Evolutionary conservation across 2,797 vertebrate species (phyloP), one percentile per base, ranked within the genome.

Genomic region (Brotula barbata): DNA sequence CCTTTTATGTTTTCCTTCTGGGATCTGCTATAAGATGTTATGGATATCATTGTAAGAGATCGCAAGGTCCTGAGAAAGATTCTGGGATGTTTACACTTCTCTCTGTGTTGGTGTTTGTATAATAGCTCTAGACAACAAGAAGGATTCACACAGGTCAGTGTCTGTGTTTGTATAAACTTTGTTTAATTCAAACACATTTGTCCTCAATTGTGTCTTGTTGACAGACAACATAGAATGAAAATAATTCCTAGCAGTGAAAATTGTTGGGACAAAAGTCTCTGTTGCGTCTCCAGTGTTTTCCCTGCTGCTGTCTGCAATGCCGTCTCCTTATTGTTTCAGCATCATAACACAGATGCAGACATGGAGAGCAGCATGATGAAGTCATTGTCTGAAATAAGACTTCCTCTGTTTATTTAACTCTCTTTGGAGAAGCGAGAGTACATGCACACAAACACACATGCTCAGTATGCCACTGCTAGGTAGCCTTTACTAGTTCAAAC

Each of bases 361-460:
- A 53, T 56, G 15, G 36, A 57, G 56, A 39, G 46, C 33, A 58
- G 51, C 53, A 40, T 17, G 67, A 60, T 86, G 85, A 86, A 72
- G 82, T 85, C 79, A 85, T 82, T 78, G 78, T 84, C 81, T 81
- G 67, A 85, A 87, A 81, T 69, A 69, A 73, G 67, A 75, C 83
- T 87, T 90, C 86, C 87, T 85, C 39, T 86, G 84, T 90, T 87
- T 87, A 79, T 87, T 76, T 78, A 75, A 78, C 65, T 61, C 64
- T 61, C 58, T 87, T 89, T 90, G 81, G 87, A 89, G 87, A 82
- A 82, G 71, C 45, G 54, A 80, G 65, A 78, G 71, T 45, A 74
- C 69, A 65, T 58, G 43, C 48, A 28, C 17, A 52, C 16, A 63
- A 17, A 46, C 61, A 44, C 44, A 53, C 46, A 36, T n/a, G 42